These are phyloP conservation scores for Bolinopsis microptera DNA, from an alignment of 37 sponge, comb jelly and placozoan genomes.

Conservation along the genomic window DNA sequence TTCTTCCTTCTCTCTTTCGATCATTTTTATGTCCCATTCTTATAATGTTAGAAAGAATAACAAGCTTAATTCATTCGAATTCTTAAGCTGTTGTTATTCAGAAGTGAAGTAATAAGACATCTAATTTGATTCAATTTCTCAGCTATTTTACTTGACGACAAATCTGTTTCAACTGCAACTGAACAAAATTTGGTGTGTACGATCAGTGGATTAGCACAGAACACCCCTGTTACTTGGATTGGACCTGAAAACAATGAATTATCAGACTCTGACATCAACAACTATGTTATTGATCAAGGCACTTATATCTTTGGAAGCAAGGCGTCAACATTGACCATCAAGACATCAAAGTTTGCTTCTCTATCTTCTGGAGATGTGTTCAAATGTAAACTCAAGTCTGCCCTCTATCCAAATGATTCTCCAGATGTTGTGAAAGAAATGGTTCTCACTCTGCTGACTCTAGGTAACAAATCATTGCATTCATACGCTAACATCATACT, in stretches of 20 bases:
- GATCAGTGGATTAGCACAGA: background rate
- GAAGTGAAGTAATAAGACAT: too few relatives aligned
- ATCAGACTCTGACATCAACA: background rate
- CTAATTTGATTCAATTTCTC: background rate
- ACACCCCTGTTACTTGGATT: background rate
- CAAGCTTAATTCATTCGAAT: too few relatives aligned
- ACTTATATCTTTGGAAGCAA: background rate
- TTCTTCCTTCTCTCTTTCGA: too few relatives aligned
- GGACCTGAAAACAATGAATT: background rate
- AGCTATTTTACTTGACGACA: background rate
- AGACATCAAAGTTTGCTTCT: background rate
- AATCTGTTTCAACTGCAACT: background rate
- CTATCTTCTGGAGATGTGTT: background rate
- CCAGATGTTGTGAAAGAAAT: background rate
- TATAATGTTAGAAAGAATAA: too few relatives aligned
- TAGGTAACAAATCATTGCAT: too few relatives aligned
- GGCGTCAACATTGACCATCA: background rate
- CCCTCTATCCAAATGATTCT: background rate
- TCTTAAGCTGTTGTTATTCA: too few relatives aligned
- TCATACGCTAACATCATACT: too few relatives aligned
- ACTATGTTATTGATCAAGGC: background rate
- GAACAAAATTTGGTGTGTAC: background rate
- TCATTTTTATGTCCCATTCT: too few relatives aligned
- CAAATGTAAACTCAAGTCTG: background rate
- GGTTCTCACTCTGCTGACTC: background rate